Evolutionary conservation across 2,113 vertebrate genomes (phyloP).

Genomic region (Rafetus swinhoei): DNA sequence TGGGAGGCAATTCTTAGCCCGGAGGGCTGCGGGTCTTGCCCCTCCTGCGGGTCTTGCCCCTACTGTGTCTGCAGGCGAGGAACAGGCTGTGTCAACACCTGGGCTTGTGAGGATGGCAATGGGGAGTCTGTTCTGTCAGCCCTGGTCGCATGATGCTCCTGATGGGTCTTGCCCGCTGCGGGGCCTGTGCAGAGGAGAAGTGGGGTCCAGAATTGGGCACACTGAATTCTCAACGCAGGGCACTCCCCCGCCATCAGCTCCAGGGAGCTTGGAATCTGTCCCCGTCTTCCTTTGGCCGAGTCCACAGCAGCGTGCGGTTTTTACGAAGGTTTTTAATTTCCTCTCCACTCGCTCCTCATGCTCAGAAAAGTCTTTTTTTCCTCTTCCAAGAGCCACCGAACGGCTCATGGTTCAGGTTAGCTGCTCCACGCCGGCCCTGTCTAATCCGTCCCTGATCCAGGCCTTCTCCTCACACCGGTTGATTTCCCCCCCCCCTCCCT

Average conservation of each 20-base stretch:
- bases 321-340: background rate
- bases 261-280: background rate
- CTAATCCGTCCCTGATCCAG: background rate
- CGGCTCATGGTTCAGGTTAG: fast-evolving
- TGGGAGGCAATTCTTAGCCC: background rate
- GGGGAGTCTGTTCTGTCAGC: no score
- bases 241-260: background rate
- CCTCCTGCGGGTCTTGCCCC: background rate
- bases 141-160: background rate
- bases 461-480: background rate
- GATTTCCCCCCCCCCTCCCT: background rate
- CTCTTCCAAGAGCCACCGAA: background rate
- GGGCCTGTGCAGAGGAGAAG: background rate
- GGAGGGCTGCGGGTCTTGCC: background rate
- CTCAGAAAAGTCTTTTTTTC: background rate
- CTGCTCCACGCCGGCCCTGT: background rate
- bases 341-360: background rate
- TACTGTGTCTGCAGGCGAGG: no score
- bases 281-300: background rate
- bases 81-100: no score
- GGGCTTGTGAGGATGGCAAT: background rate
- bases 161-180: background rate
- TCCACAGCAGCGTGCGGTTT: background rate
- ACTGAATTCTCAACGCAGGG: background rate
- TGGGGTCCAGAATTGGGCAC: background rate